Evolutionary conservation across 2,113 vertebrate species (phyloP), one percentile per base, ranked within the genome.

Genomic region (Myrmecophaga tridactyla): DNA sequence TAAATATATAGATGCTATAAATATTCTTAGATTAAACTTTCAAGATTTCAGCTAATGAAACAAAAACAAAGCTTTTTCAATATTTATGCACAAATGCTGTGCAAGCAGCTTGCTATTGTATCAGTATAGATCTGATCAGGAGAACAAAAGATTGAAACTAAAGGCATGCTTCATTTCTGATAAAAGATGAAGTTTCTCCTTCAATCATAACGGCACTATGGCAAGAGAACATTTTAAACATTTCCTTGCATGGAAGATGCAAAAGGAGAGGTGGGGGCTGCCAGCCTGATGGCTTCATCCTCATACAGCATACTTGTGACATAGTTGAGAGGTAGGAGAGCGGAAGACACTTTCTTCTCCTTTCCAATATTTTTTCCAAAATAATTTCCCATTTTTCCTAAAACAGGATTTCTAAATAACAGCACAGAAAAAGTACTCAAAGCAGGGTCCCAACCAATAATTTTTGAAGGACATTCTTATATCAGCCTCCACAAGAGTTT

Each of bases 21-120:
- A 63, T 72, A 88, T 56, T 73, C 48, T 95, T 90, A 43, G 82
- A 53, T 17, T n/a, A n/a, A n/a, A 9, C 29, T 60, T 96, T 82
- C 60, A 90, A 62, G 87, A 93, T 60, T 67, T 92, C 25, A 90
- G 60, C 12, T 36, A 63, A 84, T 12, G 60, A 86, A 70, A 78
- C 6, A 39, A 86, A 76, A 90, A 73, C 21, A 56, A 56, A 56
- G 41, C 12, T 46, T 77, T 86, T 43, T 69, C 31, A 86, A 86
- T 83, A 87, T 46, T 77, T 67, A 89, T 27, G 10, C 58, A 20
- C 53, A 93, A 90, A 77, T 58, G 18, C 67, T 27, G 36, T 0
- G 8, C 18, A 72, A 90, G 51, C 39, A 20, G 67, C 81, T 43
- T 94, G 73, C 43, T 31, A 51, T 84, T 92, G 36, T 7, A 39